Percentiles rank a stretch among this genome's conserved stretches.
Conservation (phyloP, 1,140 invertebrate genomes). For the Atta texana region DNA sequence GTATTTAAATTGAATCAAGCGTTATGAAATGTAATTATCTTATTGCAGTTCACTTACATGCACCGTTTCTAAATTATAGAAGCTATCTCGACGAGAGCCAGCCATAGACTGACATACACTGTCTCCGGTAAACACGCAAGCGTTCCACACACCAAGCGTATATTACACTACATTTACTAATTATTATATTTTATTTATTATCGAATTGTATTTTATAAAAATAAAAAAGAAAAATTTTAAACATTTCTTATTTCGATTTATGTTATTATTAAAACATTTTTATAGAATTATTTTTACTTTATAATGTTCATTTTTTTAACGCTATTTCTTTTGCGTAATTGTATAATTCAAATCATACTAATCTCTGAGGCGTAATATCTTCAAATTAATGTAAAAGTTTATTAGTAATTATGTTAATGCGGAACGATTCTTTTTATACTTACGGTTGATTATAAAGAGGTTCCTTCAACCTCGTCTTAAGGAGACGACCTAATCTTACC, state of each 20-base stretch:
- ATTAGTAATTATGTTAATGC: constrained; percentile 24
- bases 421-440: constrained; percentile 49
- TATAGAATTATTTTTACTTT: neutral
- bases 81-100: constrained; percentile 70
- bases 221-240: neutral
- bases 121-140: constrained; percentile 64
- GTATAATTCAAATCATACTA: neutral
- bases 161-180: constrained; percentile 38
- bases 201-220: neutral
- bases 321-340: neutral
- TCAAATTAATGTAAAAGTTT: constrained; percentile 5
- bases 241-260: neutral
- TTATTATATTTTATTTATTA: constrained; percentile 9
- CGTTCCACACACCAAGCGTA: constrained; percentile 24
- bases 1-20: constrained; percentile 23
- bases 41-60: constrained; percentile 69
- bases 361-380: neutral
- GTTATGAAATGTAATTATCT: constrained; percentile 8
- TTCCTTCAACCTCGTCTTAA: constrained; percentile 90
- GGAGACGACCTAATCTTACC: constrained; percentile 89
- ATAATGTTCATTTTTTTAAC: neutral
- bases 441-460: constrained; percentile 85
- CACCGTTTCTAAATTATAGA: constrained; percentile 65
- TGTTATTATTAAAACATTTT: neutral
- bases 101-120: constrained; percentile 73